A percentile compares a stretch with the other conserved stretches of the same genome.
These are phyloP conservation scores for Musca vetustissima DNA, from an alignment of 1,140 invertebrate species.

Conservation along the genomic window DNA sequence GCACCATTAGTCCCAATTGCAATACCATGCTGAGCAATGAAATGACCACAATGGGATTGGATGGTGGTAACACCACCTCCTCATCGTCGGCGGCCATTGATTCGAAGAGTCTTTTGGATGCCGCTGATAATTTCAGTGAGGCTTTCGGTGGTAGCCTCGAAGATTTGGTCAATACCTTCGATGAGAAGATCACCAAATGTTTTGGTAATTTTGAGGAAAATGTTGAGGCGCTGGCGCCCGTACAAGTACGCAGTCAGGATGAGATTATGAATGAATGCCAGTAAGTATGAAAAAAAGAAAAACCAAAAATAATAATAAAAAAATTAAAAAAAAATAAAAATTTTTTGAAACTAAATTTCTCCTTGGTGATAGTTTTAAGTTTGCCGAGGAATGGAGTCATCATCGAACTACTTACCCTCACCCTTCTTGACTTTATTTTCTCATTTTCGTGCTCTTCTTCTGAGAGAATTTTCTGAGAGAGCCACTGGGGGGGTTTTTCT, in stretches of 20 bases:
- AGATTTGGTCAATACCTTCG: constrained; percentile 98
- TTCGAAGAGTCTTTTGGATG: constrained; percentile 53
- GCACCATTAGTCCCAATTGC: constrained; percentile 47
- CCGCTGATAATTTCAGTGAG: constrained; percentile 78
- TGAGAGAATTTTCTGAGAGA: too few species aligned
- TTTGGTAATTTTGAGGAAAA: constrained; percentile 97
- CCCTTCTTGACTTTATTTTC: neutral
- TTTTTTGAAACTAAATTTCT: too few species aligned
- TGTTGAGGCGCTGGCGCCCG: constrained; percentile 95
- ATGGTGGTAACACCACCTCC: too few species aligned
- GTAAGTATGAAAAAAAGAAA: constrained; percentile 70
- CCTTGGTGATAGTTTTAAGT: too few species aligned
- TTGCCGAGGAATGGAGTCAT: too few species aligned
- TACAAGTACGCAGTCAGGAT: constrained; percentile 96
- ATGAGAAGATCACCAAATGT: constrained; percentile 98
- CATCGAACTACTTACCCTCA: too few species aligned
- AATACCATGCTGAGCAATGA: constrained; percentile 36
- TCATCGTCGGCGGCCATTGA: constrained; percentile 54
- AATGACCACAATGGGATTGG: constrained; percentile 37
- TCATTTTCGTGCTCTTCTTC: too few species aligned
- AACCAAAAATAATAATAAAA: neutral
- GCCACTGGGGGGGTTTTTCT: too few species aligned
- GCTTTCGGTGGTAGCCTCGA: constrained; percentile 93
- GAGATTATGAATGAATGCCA: constrained; percentile 99
- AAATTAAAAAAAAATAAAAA: too few species aligned